Evolutionary conservation across 2,888 invertebrate genomes (phyloP).

Genomic region (Ophion slaviceki): DNA sequence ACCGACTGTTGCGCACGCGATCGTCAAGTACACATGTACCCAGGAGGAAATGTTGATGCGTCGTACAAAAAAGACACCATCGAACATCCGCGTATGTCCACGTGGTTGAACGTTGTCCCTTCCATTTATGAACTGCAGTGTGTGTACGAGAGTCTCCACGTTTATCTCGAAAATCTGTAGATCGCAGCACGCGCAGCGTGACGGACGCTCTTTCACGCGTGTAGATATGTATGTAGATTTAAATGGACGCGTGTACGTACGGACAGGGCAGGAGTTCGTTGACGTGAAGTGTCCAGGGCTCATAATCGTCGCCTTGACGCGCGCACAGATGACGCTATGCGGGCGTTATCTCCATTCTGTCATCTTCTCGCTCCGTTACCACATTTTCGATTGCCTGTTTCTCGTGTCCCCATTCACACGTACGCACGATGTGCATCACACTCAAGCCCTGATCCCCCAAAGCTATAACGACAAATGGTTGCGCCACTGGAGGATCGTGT

Average conservation of each 20-base stretch:
- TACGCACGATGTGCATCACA: not conserved
- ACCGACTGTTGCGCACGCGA: slow-evolving; percentile 50
- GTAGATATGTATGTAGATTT: not conserved
- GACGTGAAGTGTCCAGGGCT: slow-evolving; percentile 58
- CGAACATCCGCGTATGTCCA: slow-evolving; percentile 45
- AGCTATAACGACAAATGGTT: slow-evolving; percentile 33
- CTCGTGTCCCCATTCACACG: slow-evolving; percentile 71
- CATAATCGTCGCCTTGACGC: slow-evolving; percentile 65
- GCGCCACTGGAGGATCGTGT: slow-evolving; percentile 17
- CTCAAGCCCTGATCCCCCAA: not conserved
- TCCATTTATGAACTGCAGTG: not conserved
- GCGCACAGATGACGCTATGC: slow-evolving; percentile 81
- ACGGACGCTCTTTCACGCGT: slow-evolving; percentile 22
- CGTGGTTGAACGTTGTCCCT: slow-evolving; percentile 25
- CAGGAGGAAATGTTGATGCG: slow-evolving; percentile 8
- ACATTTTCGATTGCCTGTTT: slow-evolving; percentile 72
- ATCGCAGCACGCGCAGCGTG: slow-evolving; percentile 55
- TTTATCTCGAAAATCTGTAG: slow-evolving; percentile 65
- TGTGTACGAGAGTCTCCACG: slow-evolving; percentile 43
- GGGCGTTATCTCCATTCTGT: slow-evolving; percentile 79
- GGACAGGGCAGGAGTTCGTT: slow-evolving; percentile 27
- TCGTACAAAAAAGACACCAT: slow-evolving; percentile 15
- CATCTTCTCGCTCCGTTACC: slow-evolving; percentile 77
- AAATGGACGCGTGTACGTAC: not conserved
- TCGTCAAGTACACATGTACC: slow-evolving; percentile 8